Conservation (phyloP, 2,888 invertebrate genomes). For the Adelphocoris suturalis region DNA sequence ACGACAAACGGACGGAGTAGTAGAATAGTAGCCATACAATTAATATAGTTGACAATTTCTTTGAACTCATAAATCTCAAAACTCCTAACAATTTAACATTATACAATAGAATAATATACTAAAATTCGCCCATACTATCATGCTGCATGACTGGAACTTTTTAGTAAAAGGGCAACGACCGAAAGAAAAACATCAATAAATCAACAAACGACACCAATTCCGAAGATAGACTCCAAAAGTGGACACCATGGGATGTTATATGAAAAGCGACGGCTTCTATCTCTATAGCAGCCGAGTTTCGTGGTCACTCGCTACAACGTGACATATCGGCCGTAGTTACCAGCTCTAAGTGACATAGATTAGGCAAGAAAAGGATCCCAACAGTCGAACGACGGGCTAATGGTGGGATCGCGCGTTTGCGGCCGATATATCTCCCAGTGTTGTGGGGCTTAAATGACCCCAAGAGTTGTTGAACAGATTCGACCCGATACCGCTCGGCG, state of each 20-base stretch:
- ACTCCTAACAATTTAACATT: too few relatives aligned
- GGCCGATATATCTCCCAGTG: slow-evolving; percentile 20
- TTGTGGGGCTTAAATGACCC: slow-evolving; percentile 37
- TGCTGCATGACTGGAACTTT: too few relatives aligned
- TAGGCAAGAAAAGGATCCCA: slow-evolving; percentile 23
- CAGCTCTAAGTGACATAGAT: slow-evolving; percentile 18
- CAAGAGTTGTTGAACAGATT: slow-evolving; percentile 27
- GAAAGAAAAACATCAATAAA: too few relatives aligned
- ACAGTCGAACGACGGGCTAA: slow-evolving; percentile 40
- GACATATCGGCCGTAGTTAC: background rate
- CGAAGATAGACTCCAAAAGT: too few relatives aligned
- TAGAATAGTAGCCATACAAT: too few relatives aligned
- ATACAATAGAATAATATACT: too few relatives aligned
- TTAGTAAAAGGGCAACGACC: too few relatives aligned
- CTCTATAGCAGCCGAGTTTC: background rate
- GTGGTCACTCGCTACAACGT: background rate
- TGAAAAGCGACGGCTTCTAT: background rate
- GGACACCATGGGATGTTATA: background rate
- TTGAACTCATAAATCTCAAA: too few relatives aligned
- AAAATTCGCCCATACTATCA: too few relatives aligned
- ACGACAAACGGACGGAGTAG: too few relatives aligned
- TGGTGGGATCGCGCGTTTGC: slow-evolving; percentile 45
- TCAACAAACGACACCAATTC: too few relatives aligned
- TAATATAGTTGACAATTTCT: too few relatives aligned
- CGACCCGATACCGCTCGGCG: background rate